phyloP scores from a whole-genome alignment of 30 jellyfish, hydroid and myxozoan species.

The Aurelia aurita complex sp. Pacific region DNA sequence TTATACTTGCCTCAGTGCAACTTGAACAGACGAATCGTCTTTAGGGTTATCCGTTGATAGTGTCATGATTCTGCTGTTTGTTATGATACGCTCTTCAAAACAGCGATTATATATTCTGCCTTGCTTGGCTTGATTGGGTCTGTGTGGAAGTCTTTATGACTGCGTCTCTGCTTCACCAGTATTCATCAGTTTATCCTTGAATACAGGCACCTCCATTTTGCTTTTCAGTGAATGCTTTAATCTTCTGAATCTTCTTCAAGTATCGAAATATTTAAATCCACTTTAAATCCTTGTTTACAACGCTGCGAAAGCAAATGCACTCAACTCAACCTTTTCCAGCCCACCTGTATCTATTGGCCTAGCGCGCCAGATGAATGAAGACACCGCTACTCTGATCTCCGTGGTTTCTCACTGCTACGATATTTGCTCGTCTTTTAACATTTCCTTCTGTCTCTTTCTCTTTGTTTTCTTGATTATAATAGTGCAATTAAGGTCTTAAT shows the following conservation, averaged over 20 bases:
- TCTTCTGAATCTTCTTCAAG: too few relatives aligned
- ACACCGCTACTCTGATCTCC: not conserved
- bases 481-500: not conserved
- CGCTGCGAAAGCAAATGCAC: slow-evolving; percentile 22
- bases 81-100: not conserved
- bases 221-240: not conserved
- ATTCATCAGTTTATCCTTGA: too few relatives aligned
- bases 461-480: not conserved
- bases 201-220: too few relatives aligned
- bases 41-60: slow-evolving; percentile 38
- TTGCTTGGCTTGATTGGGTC: not conserved
- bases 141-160: too few relatives aligned
- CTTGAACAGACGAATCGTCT: slow-evolving; percentile 80
- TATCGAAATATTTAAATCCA: too few relatives aligned
- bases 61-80: slow-evolving; percentile 22
- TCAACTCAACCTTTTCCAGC: slow-evolving; percentile 42
- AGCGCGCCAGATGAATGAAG: not conserved
- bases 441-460: not conserved
- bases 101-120: not conserved
- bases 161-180: too few relatives aligned
- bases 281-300: not conserved
- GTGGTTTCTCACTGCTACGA: not conserved
- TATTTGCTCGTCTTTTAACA: not conserved
- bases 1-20: slow-evolving; percentile 71
- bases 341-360: slow-evolving; percentile 12